Evolutionary conservation across 2,797 vertebrate genomes (phyloP), one percentile per base, ranked within the genome.

Genomic region (Betta splendens): DNA sequence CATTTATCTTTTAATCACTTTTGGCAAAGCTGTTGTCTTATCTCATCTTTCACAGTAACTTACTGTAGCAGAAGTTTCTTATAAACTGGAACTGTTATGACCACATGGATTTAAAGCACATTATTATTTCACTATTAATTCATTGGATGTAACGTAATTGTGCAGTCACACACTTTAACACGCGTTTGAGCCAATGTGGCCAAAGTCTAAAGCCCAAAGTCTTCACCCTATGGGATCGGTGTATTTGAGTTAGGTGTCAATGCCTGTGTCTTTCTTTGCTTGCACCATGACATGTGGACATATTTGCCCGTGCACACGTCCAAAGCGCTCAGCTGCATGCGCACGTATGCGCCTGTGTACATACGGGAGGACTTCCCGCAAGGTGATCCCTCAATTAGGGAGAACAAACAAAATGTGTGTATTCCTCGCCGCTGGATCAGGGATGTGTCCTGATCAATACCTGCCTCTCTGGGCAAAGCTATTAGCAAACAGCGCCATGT

Each of bases 341-440:
- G 26, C 21, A 47, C 43, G 36, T 21, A 53, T 51, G 28, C 53
- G 55, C 59, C 10, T 61, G 40, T 79, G 56, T 33, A 46, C 61
- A 69, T 57, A 7, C 36, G 46, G 13, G 18, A 68, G 25, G 48
- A 61, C 67, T 69, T 15, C 63, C 73, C 64, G 75, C 86, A 89
- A 90, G 89, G 89, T 90, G 89, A 90, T 83, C 80, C 72, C 39
- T 90, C 86, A 89, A 88, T 91, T 87, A 88, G 74, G 53, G 70
- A 74, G 81, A 86, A 87, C 89, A 90, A 89, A 87, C 83, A 86
- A 67, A 84, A 70, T 78, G 83, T 84, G 83, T 85, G 83, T 86
- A 74, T 87, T 80, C 68, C 77, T 84, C 72, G 52, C 49, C 66
- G 83, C 72, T 74, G 73, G 77, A 75, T 64, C 72, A 55, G 69